phyloP scores from a whole-genome alignment of 1,140 invertebrate species.

The Drosophila gunungcola region DNA sequence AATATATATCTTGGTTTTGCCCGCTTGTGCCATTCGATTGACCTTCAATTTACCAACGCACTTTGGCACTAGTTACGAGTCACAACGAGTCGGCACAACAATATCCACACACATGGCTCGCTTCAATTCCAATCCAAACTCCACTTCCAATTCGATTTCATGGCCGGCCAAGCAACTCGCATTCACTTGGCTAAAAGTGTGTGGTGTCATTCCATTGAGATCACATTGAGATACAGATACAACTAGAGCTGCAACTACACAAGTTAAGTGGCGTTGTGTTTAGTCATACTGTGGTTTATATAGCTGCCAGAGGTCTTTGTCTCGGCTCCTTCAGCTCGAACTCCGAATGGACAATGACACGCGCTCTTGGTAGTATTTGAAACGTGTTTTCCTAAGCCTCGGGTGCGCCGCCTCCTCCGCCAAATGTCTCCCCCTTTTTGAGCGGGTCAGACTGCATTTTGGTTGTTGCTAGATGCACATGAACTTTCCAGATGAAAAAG shows the following conservation, averaged over 20 bases:
- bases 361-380: slow-evolving; percentile 51
- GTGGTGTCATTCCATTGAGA: slow-evolving; percentile 64
- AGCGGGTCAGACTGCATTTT: slow-evolving; percentile 53
- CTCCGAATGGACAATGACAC: slow-evolving; percentile 62
- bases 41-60: slow-evolving; percentile 66
- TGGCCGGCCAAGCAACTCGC: slow-evolving; percentile 66
- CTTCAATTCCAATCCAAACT: slow-evolving; percentile 55
- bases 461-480: slow-evolving; percentile 59
- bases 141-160: slow-evolving; percentile 74
- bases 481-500: slow-evolving; percentile 73
- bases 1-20: slow-evolving; percentile 1
- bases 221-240: slow-evolving; percentile 17
- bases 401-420: slow-evolving; percentile 10
- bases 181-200: slow-evolving; percentile 63
- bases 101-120: slow-evolving; percentile 28
- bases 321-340: slow-evolving; percentile 54
- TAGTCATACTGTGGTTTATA: slow-evolving; percentile 58
- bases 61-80: slow-evolving; percentile 50
- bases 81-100: slow-evolving; percentile 14
- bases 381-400: slow-evolving; percentile 59
- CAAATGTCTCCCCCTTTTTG: slow-evolving; percentile 5
- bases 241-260: slow-evolving; percentile 36
- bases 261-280: slow-evolving; percentile 65
- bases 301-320: slow-evolving; percentile 63
- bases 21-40: slow-evolving; percentile 63